Evolutionary conservation across 2,113 vertebrate genomes (phyloP).

Genomic region (Illadopsis cleaveri): DNA sequence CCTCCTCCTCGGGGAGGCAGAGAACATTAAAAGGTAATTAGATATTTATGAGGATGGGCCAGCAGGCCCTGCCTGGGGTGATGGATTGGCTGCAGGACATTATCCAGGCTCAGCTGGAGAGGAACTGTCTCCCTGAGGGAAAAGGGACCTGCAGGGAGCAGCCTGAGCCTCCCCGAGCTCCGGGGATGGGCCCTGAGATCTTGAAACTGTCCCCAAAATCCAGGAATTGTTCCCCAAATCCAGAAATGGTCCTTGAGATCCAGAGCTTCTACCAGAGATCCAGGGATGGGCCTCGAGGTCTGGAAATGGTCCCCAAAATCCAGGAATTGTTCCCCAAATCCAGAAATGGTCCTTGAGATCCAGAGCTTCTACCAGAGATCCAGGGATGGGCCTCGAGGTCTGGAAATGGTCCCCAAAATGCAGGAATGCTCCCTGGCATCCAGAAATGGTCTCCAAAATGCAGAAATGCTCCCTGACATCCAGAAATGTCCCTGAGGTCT

Average conservation of each 20-base stretch:
- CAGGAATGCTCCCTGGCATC: accelerated
- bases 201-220: neutral
- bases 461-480: neutral
- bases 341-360: too few relatives aligned
- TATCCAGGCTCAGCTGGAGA: constrained; percentile 14
- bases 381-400: neutral
- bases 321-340: accelerated
- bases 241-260: neutral
- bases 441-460: too few relatives aligned
- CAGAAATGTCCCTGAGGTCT: neutral
- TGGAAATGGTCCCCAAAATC: neutral
- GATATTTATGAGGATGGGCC: constrained; percentile 63
- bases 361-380: neutral
- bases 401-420: neutral
- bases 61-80: constrained; percentile 21
- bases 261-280: accelerated
- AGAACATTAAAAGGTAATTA: constrained; percentile 65
- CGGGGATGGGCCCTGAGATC: neutral
- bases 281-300: too few relatives aligned
- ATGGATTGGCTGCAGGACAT: constrained; percentile 41
- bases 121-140: constrained; percentile 36
- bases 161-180: neutral
- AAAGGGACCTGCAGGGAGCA: constrained; percentile 10
- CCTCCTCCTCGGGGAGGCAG: constrained; percentile 38
- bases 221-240: accelerated